A percentile compares a stretch with the other conserved stretches of the same genome.
Conservation (phyloP, 2,888 invertebrate species). For the Trachelus troglodyta region DNA sequence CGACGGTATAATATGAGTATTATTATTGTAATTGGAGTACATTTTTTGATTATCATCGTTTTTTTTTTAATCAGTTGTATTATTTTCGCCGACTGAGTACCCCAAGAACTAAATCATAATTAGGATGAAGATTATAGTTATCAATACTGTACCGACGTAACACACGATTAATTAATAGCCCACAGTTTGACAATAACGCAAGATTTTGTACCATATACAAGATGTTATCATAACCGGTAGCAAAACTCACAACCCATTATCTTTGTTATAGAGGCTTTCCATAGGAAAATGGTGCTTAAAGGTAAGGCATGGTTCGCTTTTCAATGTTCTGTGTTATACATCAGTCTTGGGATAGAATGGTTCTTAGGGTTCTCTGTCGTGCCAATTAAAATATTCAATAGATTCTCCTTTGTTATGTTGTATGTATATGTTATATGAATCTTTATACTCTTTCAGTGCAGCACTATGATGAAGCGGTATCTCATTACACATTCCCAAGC, state of each 20-base stretch:
- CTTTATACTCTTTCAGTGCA: no score
- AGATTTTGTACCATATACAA: neutral
- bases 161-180: neutral
- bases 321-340: slow-evolving; percentile 17
- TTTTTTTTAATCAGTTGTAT: slow-evolving; percentile 9
- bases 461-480: no score
- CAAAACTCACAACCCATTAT: slow-evolving; percentile 54
- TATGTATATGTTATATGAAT: no score
- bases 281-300: slow-evolving; percentile 74
- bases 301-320: slow-evolving; percentile 67
- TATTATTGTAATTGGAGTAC: neutral
- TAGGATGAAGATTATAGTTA: no score
- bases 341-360: slow-evolving; percentile 36
- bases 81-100: slow-evolving; percentile 27
- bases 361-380: slow-evolving; percentile 51
- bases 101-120: slow-evolving; percentile 25
- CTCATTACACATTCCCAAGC: no score
- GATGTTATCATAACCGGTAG: no score
- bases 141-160: slow-evolving; percentile 6
- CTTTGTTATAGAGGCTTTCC: slow-evolving; percentile 72
- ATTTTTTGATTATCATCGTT: neutral
- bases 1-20: slow-evolving; percentile 29
- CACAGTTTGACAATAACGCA: neutral
- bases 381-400: neutral
- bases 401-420: no score